Base-by-base conservation (phyloP, 2,888 invertebrate species). In the Cylloceria caligata region DNA sequence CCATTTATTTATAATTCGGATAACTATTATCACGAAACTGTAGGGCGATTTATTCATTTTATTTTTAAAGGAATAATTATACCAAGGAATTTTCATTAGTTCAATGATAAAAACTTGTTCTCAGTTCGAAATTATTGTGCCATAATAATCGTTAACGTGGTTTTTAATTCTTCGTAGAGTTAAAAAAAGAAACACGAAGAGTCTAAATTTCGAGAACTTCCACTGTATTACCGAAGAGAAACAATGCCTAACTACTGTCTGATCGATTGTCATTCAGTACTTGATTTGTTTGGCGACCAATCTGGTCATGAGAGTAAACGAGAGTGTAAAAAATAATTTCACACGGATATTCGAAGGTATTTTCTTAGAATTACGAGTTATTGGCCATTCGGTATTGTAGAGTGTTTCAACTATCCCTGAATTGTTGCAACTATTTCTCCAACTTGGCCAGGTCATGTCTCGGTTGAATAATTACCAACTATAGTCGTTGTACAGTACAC, bases 301-400 rank as follows among this genome's bases (percentile, higher is more conserved):
- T 34, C 9, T 16, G 19, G 34, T 72, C 36, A 30, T 47, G 24
- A 64, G 68, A 78, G 71, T 62, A 47, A 80, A 80, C 7, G 65
- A 65, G 62, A 76, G 72, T 45, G 57, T 79, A 67, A 36, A 79
- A 79, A 67, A 67, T 79, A 67, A 73, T 60, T 67, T 67, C n/a
- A 49, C 27, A 57, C 30, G n/a, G n/a, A 52, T 67, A 16, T 36
- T 21, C 16, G 45, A 36, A 24, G 60, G 36, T 3, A 60, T 6
- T 57, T 36, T 4, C 19, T 11, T 57, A 47, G 45, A 39, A 34
- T 80, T 78, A 75, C 65, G 52, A 75, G 74, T 77, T 65, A 42
- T 76, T 81, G 60, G 65, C 75, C 57, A 49, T 76, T 16, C 16
- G 39, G 57, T 30, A 34, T 75, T 68, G 42, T 65, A 67, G 71